Evolutionary conservation across 2,113 vertebrate species (phyloP).

Genomic region (Hypomesus transpacificus): DNA sequence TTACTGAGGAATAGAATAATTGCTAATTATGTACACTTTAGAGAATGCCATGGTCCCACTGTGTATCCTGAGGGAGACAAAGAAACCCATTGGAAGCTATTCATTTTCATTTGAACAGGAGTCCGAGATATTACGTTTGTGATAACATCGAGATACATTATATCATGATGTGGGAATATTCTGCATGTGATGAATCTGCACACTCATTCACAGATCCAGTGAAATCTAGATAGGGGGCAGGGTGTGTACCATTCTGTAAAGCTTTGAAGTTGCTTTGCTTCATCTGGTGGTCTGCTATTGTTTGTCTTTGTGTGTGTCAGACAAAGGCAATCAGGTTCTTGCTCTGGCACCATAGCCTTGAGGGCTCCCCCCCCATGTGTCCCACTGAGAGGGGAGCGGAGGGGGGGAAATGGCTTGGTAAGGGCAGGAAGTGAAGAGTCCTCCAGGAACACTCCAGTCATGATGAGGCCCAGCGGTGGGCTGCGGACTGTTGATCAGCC

Average conservation of each 20-base stretch:
- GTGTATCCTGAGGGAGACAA: conserved; percentile 11
- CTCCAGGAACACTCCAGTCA: conserved; percentile 18
- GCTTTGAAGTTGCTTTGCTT: too few species aligned
- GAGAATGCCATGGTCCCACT: conserved; percentile 8
- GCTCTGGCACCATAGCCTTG: background rate
- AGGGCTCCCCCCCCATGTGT: background rate
- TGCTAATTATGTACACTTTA: conserved; percentile 20
- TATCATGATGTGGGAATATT: too few species aligned
- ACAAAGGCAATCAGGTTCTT: background rate
- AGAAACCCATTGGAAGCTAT: background rate
- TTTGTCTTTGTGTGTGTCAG: background rate
- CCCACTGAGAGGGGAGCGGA: background rate
- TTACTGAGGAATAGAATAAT: conserved; percentile 33
- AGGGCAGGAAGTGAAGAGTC: background rate
- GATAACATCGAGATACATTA: too few species aligned
- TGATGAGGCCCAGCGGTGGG: conserved; percentile 32
- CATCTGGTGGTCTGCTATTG: background rate
- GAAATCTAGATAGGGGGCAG: background rate
- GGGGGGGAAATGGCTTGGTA: background rate
- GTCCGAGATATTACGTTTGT: too few species aligned
- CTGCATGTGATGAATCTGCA: too few species aligned
- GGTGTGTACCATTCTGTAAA: background rate
- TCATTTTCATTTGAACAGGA: too few species aligned
- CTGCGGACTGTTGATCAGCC: conserved; percentile 31
- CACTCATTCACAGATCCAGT: too few species aligned